phyloP scores from a whole-genome alignment of 2,888 invertebrate genomes.

The Drosophila phalerata region DNA sequence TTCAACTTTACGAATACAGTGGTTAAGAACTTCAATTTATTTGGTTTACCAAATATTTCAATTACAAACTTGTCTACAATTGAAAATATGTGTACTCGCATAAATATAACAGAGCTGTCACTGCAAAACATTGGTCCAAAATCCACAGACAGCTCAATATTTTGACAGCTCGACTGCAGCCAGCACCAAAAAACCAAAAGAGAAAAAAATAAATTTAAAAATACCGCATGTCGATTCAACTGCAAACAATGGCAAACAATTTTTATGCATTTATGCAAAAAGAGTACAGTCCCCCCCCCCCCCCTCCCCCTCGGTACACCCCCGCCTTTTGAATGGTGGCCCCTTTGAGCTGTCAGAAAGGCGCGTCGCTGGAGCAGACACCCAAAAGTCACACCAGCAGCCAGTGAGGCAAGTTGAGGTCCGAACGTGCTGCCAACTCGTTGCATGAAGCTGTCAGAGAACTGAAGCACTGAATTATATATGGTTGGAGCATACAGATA shows the following conservation, averaged over 20 bases:
- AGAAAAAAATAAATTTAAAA: slow-evolving; percentile 12
- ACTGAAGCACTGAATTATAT: slow-evolving; percentile 73
- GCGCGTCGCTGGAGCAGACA: slow-evolving; percentile 49
- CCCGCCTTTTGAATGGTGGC: background rate
- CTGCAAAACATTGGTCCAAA: slow-evolving; percentile 49
- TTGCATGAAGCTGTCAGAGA: slow-evolving; percentile 67
- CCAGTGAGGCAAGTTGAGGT: slow-evolving; percentile 17
- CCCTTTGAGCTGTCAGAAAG: slow-evolving; percentile 65
- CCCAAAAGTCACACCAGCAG: slow-evolving; percentile 75
- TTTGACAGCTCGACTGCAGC: slow-evolving; percentile 67
- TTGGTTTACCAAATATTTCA: slow-evolving; percentile 31
- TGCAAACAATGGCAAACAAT: slow-evolving; percentile 77
- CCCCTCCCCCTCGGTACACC: background rate
- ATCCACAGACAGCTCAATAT: slow-evolving; percentile 76
- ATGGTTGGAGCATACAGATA: slow-evolving; percentile 32
- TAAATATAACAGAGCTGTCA: slow-evolving; percentile 49
- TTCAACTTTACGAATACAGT: background rate
- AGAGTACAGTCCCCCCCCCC: slow-evolving; percentile 15
- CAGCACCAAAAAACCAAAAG: slow-evolving; percentile 34
- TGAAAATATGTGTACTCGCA: slow-evolving; percentile 42
- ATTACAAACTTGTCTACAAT: slow-evolving; percentile 49
- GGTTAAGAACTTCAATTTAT: background rate
- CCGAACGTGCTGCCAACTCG: slow-evolving; percentile 49
- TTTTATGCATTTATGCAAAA: slow-evolving; percentile 82
- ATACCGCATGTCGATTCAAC: slow-evolving; percentile 39